phyloP scores from a whole-genome alignment of 2,888 invertebrate species.

The Myathropa florea region DNA sequence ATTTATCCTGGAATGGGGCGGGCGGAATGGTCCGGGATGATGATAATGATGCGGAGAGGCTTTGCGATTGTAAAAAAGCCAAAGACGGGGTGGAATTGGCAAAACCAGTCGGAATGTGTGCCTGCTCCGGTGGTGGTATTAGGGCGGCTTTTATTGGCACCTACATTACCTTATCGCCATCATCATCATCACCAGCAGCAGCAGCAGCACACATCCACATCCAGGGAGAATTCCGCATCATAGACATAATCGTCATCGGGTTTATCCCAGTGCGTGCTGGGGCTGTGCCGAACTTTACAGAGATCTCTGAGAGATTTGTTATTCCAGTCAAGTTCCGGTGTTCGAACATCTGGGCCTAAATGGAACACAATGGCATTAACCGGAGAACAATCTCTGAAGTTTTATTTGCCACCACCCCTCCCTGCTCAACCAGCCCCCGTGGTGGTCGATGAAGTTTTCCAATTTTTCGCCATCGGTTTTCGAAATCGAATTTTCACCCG shows the following conservation, averaged over 20 bases:
- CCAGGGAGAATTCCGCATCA: constrained; percentile 30
- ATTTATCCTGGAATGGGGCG: constrained; percentile 73
- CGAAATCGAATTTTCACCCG: constrained; percentile 61
- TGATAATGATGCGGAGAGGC: constrained; percentile 66
- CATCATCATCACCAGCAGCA: constrained; percentile 53
- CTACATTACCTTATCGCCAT: constrained; percentile 68
- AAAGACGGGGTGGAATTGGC: constrained; percentile 59
- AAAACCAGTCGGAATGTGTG: constrained; percentile 63
- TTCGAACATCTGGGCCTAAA: constrained; percentile 68
- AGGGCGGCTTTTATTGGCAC: constrained; percentile 65
- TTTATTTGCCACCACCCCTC: constrained; percentile 30
- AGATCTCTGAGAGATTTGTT: constrained; percentile 51
- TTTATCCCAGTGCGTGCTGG: constrained; percentile 44
- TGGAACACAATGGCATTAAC: constrained; percentile 59
- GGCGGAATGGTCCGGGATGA: constrained; percentile 33
- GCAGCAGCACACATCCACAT: neutral
- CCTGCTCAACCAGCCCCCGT: neutral
- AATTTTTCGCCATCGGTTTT: constrained; percentile 64
- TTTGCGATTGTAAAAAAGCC: constrained; percentile 58
- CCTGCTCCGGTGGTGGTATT: constrained; percentile 54
- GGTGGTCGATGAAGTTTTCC: constrained; percentile 56
- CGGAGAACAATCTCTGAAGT: constrained; percentile 58
- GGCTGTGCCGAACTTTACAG: neutral
- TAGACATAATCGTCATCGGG: constrained; percentile 59
- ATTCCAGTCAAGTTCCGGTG: constrained; percentile 65